Percentiles rank a stretch among this genome's conserved stretches.
Evolutionary conservation across 2,888 invertebrate genomes (phyloP).

Genomic region (Leptogaster cylindrica): DNA sequence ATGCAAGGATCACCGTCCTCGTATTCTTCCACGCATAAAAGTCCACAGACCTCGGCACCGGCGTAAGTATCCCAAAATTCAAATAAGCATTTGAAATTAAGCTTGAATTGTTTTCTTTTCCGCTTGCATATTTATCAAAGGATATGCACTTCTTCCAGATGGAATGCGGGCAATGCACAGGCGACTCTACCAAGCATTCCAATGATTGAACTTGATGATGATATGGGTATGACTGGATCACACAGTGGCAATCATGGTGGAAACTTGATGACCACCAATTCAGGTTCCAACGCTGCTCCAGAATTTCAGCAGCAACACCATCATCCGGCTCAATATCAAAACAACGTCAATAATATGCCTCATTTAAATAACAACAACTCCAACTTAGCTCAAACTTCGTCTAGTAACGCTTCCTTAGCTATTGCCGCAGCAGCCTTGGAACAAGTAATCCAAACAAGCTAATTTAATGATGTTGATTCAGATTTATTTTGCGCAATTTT

Average conservation of each 20-base stretch:
- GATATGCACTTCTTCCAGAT: slow-evolving; percentile 59
- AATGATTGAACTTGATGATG: slow-evolving; percentile 75
- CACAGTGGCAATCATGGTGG: slow-evolving; percentile 49
- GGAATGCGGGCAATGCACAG: slow-evolving; percentile 70
- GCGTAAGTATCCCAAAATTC: slow-evolving; percentile 54
- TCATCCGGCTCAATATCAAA: slow-evolving; percentile 46
- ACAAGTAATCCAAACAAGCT: slow-evolving; percentile 51
- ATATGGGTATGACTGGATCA: slow-evolving; percentile 50
- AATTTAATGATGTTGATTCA: neutral
- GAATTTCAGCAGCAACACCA: slow-evolving; percentile 51
- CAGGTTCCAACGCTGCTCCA: slow-evolving; percentile 50
- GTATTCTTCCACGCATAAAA: slow-evolving; percentile 56
- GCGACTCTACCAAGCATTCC: slow-evolving; percentile 77
- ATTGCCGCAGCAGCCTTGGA: slow-evolving; percentile 57
- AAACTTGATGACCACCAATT: slow-evolving; percentile 44
- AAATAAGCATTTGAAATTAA: neutral
- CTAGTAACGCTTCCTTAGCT: slow-evolving; percentile 52
- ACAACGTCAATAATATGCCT: slow-evolving; percentile 6
- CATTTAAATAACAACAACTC: slow-evolving; percentile 17
- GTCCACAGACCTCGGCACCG: slow-evolving; percentile 61
- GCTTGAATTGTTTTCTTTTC: neutral
- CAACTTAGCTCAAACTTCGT: slow-evolving; percentile 7
- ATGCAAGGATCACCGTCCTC: slow-evolving; percentile 67
- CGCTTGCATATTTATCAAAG: slow-evolving; percentile 16
- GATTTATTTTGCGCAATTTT: neutral